A percentile compares a stretch with the other conserved stretches of the same genome.
phyloP scores from a whole-genome alignment of 1,140 invertebrate genomes.

The Drosophila carrolli region DNA sequence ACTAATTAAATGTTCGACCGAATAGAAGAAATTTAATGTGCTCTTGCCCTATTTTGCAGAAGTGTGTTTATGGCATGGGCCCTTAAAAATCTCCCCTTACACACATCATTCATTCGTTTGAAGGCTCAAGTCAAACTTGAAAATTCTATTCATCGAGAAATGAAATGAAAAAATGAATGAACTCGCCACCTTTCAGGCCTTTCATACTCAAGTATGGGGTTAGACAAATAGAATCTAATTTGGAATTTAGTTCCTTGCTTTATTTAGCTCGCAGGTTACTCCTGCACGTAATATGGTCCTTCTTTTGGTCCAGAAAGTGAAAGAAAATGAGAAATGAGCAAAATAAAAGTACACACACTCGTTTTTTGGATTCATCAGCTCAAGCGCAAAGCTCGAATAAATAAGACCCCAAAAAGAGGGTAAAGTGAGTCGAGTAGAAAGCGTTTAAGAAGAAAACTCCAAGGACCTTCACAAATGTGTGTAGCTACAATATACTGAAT shows the following conservation, averaged over 20 bases:
- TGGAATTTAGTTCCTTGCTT: conserved; percentile 50
- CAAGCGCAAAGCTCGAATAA: conserved; percentile 51
- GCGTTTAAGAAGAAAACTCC: conserved; percentile 32
- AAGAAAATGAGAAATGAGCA: conserved; percentile 73
- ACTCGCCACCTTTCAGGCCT: conserved; percentile 16
- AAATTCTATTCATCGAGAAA: conserved; percentile 11
- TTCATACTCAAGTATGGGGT: conserved; percentile 1
- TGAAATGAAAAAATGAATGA: conserved; percentile 23
- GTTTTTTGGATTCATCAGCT: conserved; percentile 40
- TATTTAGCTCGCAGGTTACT: conserved; percentile 50
- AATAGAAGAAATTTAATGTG: conserved; percentile 1
- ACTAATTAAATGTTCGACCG: conserved; percentile 26
- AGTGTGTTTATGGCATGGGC: conserved; percentile 21
- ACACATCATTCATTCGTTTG: conserved; percentile 31
- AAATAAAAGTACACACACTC: conserved; percentile 61
- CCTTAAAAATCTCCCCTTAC: conserved; percentile 11
- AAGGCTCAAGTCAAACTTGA: conserved; percentile 34
- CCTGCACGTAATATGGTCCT: conserved; percentile 35
- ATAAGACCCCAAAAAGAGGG: conserved; percentile 41
- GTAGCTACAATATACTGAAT: conserved; percentile 69
- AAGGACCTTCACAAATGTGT: conserved; percentile 20
- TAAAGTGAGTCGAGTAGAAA: conserved; percentile 9
- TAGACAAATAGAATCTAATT: conserved; percentile 66
- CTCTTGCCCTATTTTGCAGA: conserved; percentile 5
- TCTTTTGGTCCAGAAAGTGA: conserved; percentile 42